Evolutionary conservation across 1,140 invertebrate species (phyloP).

Genomic region (Bombus pascuorum): DNA sequence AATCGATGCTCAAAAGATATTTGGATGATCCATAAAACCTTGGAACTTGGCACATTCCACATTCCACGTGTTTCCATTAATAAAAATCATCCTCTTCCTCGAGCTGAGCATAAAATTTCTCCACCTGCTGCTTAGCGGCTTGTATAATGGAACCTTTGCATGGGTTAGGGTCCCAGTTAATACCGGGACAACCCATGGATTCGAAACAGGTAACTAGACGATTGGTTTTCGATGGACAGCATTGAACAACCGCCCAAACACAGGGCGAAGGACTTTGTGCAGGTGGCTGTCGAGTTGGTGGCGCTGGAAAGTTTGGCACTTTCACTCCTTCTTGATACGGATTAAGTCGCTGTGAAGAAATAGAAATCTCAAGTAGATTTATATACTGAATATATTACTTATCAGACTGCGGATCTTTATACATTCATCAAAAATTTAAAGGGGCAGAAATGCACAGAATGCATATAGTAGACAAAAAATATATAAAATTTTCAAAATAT

Average conservation of each 20-base stretch:
- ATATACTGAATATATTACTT: not conserved
- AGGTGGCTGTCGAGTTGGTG: constrained; percentile 62
- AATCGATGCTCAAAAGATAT: not conserved
- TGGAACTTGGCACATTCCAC: not conserved
- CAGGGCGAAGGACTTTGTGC: constrained; percentile 81
- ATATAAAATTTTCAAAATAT: not conserved
- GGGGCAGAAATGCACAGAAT: too few species aligned
- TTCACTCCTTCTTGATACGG: constrained; percentile 64
- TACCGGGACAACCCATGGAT: constrained; percentile 85
- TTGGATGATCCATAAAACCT: not conserved
- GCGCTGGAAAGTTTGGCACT: constrained; percentile 67
- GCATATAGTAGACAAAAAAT: too few species aligned
- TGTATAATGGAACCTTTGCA: constrained; percentile 83
- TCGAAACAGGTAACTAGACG: constrained; percentile 85
- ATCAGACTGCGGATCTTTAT: not conserved
- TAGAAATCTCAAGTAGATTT: not conserved
- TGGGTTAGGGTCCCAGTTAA: constrained; percentile 85
- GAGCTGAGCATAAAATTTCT: constrained; percentile 77
- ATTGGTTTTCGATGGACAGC: constrained; percentile 82
- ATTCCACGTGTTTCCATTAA: constrained; percentile 8
- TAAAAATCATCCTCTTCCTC: constrained; percentile 20
- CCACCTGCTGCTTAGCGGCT: constrained; percentile 81
- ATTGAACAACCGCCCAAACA: constrained; percentile 87
- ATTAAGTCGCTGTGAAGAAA: constrained; percentile 61
- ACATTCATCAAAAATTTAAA: too few species aligned